A percentile compares a stretch with the other conserved stretches of the same genome.
These are phyloP conservation scores for Stenurella melanura DNA, from an alignment of 2,888 invertebrate genomes.

Conservation along the genomic window DNA sequence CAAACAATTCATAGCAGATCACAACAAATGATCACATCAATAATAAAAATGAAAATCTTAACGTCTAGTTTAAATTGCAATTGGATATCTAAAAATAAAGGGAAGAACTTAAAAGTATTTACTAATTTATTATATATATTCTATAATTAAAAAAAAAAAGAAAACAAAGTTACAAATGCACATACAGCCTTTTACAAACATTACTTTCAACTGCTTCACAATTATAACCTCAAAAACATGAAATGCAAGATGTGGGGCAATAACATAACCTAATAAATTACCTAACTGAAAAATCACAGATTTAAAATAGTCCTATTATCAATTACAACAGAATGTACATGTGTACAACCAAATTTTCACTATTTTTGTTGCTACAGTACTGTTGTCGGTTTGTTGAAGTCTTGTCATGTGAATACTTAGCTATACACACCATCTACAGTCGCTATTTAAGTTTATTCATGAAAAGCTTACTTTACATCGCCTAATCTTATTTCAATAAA, in stretches of 20 bases:
- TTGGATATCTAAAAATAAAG: slow-evolving; percentile 56
- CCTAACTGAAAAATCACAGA: slow-evolving; percentile 38
- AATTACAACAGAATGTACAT: slow-evolving; percentile 19
- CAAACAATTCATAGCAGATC: slow-evolving; percentile 56
- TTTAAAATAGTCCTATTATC: slow-evolving; percentile 18
- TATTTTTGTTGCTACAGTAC: neutral
- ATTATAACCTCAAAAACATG: slow-evolving; percentile 50
- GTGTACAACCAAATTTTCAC: slow-evolving; percentile 19
- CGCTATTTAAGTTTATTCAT: slow-evolving; percentile 9
- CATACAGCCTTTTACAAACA: slow-evolving; percentile 53
- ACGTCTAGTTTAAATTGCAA: slow-evolving; percentile 55
- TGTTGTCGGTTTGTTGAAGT: slow-evolving; percentile 18
- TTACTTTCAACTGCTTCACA: slow-evolving; percentile 44
- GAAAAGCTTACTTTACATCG: slow-evolving; percentile 8
- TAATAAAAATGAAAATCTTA: slow-evolving; percentile 57
- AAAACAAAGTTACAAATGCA: slow-evolving; percentile 56
- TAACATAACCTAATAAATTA: slow-evolving; percentile 28
- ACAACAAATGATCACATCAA: slow-evolving; percentile 59
- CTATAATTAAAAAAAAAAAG: slow-evolving; percentile 45
- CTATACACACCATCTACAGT: slow-evolving; percentile 27
- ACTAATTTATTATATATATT: slow-evolving; percentile 56
- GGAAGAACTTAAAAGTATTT: slow-evolving; percentile 58
- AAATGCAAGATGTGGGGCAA: slow-evolving; percentile 24
- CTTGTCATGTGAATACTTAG: slow-evolving; percentile 1
- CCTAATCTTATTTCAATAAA: slow-evolving; percentile 1